Conservation (phyloP, 2,888 invertebrate species). For the Drosophila antonietae region DNA sequence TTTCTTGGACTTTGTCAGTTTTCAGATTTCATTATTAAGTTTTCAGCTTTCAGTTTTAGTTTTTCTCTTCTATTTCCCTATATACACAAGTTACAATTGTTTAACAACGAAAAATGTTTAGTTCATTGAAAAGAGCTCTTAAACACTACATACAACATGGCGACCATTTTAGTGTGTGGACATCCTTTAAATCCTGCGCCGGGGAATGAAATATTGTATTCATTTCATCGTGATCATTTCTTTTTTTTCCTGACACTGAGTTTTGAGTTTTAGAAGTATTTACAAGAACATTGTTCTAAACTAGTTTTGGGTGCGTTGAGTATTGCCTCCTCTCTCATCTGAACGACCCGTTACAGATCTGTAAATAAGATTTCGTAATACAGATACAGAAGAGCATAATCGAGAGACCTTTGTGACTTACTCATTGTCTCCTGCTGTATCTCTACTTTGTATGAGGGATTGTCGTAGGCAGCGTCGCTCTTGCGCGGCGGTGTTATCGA, state of each 20-base stretch:
- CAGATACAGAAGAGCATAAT: background rate
- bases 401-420: slow-evolving; percentile 82
- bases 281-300: slow-evolving; percentile 67
- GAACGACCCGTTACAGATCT: slow-evolving; percentile 68
- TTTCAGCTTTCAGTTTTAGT: slow-evolving; percentile 35
- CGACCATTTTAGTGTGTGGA: slow-evolving; percentile 50
- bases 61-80: slow-evolving; percentile 62
- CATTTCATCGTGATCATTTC: slow-evolving; percentile 29
- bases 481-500: slow-evolving; percentile 93
- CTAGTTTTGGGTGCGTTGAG: slow-evolving; percentile 51
- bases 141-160: slow-evolving; percentile 74
- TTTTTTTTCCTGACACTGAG: slow-evolving; percentile 68
- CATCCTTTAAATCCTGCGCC: slow-evolving; percentile 54
- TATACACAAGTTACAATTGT: slow-evolving; percentile 70
- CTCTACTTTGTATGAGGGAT: slow-evolving; percentile 97
- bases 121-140: slow-evolving; percentile 54
- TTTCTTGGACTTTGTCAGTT: slow-evolving; percentile 26
- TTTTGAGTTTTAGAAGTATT: slow-evolving; percentile 66
- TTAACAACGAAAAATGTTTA: slow-evolving; percentile 55
- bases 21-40: slow-evolving; percentile 30
- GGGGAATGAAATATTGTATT: slow-evolving; percentile 45
- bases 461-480: slow-evolving; percentile 95
- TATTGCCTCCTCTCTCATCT: slow-evolving; percentile 37
- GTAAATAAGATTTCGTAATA: slow-evolving; percentile 12
- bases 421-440: slow-evolving; percentile 97